Conservation (phyloP, 1,140 invertebrate species). For the Meloidogyne chitwoodi region DNA sequence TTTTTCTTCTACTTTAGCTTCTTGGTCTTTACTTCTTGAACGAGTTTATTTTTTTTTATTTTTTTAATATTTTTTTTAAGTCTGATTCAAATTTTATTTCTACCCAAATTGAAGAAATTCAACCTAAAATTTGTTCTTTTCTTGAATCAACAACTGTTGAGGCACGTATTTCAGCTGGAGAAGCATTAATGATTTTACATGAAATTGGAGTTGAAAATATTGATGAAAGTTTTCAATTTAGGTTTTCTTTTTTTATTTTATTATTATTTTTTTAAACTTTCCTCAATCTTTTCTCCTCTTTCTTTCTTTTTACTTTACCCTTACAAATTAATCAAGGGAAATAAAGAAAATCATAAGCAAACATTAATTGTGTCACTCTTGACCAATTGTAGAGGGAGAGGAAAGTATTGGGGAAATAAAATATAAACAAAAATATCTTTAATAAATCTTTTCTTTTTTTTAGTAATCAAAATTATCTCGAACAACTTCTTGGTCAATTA, state of each 20-base stretch:
- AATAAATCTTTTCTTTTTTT: background rate
- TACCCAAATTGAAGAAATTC: constrained; percentile 30
- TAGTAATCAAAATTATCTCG: constrained; percentile 21
- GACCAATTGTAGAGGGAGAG: too few relatives aligned
- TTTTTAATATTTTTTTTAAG: constrained; percentile 19
- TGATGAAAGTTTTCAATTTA: constrained; percentile 42
- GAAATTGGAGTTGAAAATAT: constrained; percentile 38
- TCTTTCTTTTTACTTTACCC: too few relatives aligned
- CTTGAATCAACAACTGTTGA: constrained; percentile 38
- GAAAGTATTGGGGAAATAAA: too few relatives aligned
- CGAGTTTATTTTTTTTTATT: constrained; percentile 20
- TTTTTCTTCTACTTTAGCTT: constrained; percentile 29
- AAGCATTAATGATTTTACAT: constrained; percentile 35
- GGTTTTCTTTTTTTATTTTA: constrained; percentile 25
- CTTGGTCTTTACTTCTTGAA: constrained; percentile 40
- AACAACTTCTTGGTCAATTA: constrained; percentile 25
- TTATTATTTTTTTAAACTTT: too few relatives aligned
- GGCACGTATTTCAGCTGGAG: constrained; percentile 39
- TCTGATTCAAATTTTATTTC: constrained; percentile 30
- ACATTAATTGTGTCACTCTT: too few relatives aligned
- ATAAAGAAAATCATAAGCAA: too few relatives aligned
- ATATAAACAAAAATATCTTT: too few relatives aligned
- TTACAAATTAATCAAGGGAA: too few relatives aligned
- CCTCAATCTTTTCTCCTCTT: background rate
- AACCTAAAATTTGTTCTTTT: constrained; percentile 37